phyloP scores from a whole-genome alignment of 1,140 invertebrate genomes.

The Ceratoteleas bidentatus region DNA sequence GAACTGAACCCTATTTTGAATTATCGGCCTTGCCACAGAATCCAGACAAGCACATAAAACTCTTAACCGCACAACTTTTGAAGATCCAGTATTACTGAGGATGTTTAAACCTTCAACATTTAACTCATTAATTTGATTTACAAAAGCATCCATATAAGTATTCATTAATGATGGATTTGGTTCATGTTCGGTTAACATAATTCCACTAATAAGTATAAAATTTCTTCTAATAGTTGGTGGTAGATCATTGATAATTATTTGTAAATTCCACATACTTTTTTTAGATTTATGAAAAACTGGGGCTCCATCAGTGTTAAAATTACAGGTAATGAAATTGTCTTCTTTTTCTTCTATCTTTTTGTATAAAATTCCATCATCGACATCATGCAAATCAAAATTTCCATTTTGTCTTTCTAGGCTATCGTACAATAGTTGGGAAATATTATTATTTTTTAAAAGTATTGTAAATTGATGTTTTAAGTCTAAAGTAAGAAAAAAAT shows the following conservation, averaged over 20 bases:
- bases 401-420: background rate
- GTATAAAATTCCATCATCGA: constrained; percentile 24
- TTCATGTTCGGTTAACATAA: constrained; percentile 37
- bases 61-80: constrained; percentile 2
- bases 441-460: constrained; percentile 14
- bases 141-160: constrained; percentile 19
- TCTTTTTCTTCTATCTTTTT: constrained; percentile 10
- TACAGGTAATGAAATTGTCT: constrained; percentile 22
- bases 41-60: constrained; percentile 33
- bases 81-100: background rate
- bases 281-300: constrained; percentile 44
- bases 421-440: constrained; percentile 16
- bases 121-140: constrained; percentile 12
- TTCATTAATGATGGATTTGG: constrained; percentile 26
- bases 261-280: constrained; percentile 38
- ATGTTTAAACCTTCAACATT: constrained; percentile 8
- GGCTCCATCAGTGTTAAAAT: constrained; percentile 36
- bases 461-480: constrained; percentile 5
- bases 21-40: constrained; percentile 34
- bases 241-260: constrained; percentile 44
- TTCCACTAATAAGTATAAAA: constrained; percentile 21
- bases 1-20: constrained; percentile 48
- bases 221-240: constrained; percentile 2
- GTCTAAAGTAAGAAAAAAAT: constrained; percentile 27
- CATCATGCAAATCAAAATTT: constrained; percentile 5